phyloP scores from a whole-genome alignment of 2,888 invertebrate genomes.

The Oligia latruncula region DNA sequence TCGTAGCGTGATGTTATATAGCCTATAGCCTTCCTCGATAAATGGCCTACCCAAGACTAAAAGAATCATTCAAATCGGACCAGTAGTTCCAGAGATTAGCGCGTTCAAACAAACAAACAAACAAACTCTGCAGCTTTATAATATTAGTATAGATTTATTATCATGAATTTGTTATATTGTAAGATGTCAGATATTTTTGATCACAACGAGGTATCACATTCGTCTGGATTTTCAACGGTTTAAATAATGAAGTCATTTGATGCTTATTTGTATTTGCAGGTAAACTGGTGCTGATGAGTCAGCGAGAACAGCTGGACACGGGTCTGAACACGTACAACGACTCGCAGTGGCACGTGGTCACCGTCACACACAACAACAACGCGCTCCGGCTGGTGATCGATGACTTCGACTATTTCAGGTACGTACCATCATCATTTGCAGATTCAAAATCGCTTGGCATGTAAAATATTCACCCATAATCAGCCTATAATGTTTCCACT shows the following conservation, averaged over 20 bases:
- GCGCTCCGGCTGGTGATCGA: conserved; percentile 95
- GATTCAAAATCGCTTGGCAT: not conserved
- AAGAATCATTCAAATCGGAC: too few relatives aligned
- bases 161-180: too few relatives aligned
- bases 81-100: too few relatives aligned
- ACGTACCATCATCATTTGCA: not conserved
- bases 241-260: not conserved
- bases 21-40: too few relatives aligned
- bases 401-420: conserved; percentile 93
- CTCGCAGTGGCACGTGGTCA: conserved; percentile 98
- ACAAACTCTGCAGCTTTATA: too few relatives aligned
- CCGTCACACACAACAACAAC: conserved; percentile 93
- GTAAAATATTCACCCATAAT: not conserved
- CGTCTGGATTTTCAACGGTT: not conserved
- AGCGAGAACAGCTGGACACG: conserved; percentile 91
- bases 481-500: too few relatives aligned
- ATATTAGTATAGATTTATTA: too few relatives aligned
- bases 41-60: too few relatives aligned
- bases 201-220: not conserved
- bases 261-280: conserved; percentile 70
- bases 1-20: too few relatives aligned
- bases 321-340: conserved; percentile 93
- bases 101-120: too few relatives aligned
- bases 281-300: conserved; percentile 92
- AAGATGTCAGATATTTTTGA: not conserved